Percentiles rank a stretch among this genome's conserved stretches.
phyloP scores from a whole-genome alignment of 2,113 vertebrate species.

The Lasiurus cinereus region DNA sequence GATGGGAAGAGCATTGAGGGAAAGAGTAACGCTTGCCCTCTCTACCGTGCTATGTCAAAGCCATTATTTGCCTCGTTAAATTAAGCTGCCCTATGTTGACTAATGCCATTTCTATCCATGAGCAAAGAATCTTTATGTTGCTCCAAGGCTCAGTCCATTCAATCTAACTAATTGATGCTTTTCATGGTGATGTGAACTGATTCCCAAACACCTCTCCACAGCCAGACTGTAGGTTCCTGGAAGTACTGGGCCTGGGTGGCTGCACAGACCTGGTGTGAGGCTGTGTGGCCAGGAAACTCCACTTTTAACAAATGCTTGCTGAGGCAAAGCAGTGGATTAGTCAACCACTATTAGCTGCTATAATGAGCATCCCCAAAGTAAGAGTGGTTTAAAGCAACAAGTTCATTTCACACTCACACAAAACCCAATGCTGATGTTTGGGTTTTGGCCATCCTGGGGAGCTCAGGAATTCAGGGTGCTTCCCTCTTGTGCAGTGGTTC shows the following conservation, averaged over 20 bases:
- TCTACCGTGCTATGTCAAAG: conserved; percentile 13
- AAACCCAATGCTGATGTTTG: neutral
- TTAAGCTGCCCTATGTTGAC: neutral
- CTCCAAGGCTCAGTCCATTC: neutral
- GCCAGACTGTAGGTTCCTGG: neutral
- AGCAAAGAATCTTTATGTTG: conserved; percentile 31
- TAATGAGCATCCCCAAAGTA: neutral
- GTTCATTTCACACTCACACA: neutral
- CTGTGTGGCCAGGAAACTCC: neutral
- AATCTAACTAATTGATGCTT: conserved; percentile 17
- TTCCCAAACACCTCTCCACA: neutral
- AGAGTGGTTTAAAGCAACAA: neutral
- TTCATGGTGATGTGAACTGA: conserved; percentile 20
- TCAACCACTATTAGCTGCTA: neutral
- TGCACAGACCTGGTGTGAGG: neutral
- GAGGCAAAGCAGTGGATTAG: neutral
- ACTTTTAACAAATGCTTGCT: neutral
- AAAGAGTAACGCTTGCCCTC: neutral
- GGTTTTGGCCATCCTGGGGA: neutral
- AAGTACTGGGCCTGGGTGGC: neutral
- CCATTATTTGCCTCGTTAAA: conserved; percentile 6
- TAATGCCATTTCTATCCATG: conserved; percentile 18
- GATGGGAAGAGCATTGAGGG: neutral
- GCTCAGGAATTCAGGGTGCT: neutral
- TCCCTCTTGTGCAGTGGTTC: neutral